Evolutionary conservation across 2,888 invertebrate genomes (phyloP), one percentile per base, ranked within the genome.

Genomic region (Sinohyriopsis cumingii): DNA sequence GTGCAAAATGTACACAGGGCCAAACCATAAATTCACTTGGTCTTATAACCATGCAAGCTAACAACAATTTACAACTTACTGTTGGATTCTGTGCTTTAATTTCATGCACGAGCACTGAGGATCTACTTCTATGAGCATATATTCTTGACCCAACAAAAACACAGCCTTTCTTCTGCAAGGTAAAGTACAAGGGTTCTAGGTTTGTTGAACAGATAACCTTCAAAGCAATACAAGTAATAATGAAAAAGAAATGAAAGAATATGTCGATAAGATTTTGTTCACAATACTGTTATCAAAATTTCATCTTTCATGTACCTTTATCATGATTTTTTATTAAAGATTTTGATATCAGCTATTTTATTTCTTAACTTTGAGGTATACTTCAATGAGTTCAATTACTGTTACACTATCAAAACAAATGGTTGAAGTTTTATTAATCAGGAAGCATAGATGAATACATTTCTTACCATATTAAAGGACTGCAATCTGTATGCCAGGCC

Each of bases 81-180:
- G 93, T 92, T 1, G 95, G 95, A 88, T 96, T 96, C 54, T 93
- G 93, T 1, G 96, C 91, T 86, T 93, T 93, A 68, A 96, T 93
- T 87, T 95, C 94, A 90, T 96, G 96, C 55, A 96, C 93, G 82
- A 96, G 92, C 67, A 96, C 90, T 55, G 94, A 93, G 4, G 96
- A 95, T 69, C 94, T 92, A 12, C 93, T 93, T 82, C 96, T 92
- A 88, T 96, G 96, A 12, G 95, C 95, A 88, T 95, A 96, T 22
- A 86, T 33, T 71, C 82, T 78, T 18, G 82, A 85, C 28, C 81
- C 82, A 18, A 84, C 80, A 24, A 74, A 78, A 3, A 87, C 72
- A 81, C 88, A 88, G 2, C 79, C 77, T 53, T 73, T 68, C 0
- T 73, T 74, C 87, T 85, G 76, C 3, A 72, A 73, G 12, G 70